Evolutionary conservation across 2,113 vertebrate genomes (phyloP).

Genomic region (Protobothrops flavoviridis): DNA sequence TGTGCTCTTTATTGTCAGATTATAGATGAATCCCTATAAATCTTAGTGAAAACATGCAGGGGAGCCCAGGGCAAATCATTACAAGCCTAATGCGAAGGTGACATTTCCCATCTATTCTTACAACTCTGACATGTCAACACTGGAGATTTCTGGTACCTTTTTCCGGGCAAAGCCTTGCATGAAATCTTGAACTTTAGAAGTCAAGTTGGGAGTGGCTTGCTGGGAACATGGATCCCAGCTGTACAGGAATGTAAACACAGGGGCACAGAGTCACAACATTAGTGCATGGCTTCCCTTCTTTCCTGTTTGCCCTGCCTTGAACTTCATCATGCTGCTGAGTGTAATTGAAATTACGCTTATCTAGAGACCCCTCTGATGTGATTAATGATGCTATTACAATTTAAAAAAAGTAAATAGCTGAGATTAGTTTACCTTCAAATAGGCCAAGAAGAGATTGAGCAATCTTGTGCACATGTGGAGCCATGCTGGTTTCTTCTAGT

Average conservation of each 20-base stretch:
- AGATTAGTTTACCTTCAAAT: not conserved
- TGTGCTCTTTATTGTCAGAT: not conserved
- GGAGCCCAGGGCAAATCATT: not conserved
- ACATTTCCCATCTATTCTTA: not conserved
- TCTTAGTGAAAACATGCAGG: not conserved
- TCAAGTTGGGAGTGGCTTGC: not conserved
- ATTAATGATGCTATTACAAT: not conserved
- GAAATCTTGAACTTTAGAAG: not conserved
- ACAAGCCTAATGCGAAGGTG: not conserved
- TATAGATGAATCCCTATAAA: not conserved
- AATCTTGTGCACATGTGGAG: not conserved
- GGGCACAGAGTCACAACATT: not conserved
- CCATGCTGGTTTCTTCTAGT: not conserved
- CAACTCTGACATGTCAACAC: not conserved
- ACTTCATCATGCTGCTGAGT: not conserved
- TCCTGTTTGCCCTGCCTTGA: not conserved
- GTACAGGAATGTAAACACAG: not conserved
- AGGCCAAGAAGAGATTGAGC: not conserved
- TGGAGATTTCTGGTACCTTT: not conserved
- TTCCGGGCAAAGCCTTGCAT: not conserved
- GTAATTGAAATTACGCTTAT: not conserved
- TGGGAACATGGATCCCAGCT: not conserved
- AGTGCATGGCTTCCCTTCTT: not conserved
- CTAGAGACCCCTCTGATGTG: not conserved
- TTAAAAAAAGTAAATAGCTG: not conserved